phyloP scores from a whole-genome alignment of 2,888 invertebrate species.

The Thereva unica region DNA sequence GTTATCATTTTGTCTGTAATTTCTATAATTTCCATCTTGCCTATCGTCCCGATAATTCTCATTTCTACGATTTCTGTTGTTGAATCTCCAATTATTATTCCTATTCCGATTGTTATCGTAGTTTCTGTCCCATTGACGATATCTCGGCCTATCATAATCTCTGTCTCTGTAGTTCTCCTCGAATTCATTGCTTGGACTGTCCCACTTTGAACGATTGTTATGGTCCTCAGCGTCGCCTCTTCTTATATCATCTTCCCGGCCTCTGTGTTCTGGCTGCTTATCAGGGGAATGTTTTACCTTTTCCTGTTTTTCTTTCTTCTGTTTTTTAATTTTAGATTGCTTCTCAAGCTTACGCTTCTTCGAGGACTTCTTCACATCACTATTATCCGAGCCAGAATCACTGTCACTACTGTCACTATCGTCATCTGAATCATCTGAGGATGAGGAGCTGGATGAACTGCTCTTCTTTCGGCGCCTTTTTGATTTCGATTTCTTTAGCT shows the following conservation, averaged over 20 bases:
- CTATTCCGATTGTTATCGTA: conserved; percentile 28
- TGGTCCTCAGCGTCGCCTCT: conserved; percentile 1
- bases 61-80: not conserved
- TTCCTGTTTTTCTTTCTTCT: conserved; percentile 2
- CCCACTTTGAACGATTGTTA: conserved; percentile 50
- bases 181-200: conserved; percentile 45
- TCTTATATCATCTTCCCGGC: conserved; percentile 35
- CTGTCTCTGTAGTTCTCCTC: not conserved
- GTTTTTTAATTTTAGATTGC: not conserved
- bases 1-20: no score
- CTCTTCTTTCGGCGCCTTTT: conserved; percentile 23
- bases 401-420: not conserved
- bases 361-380: not conserved
- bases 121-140: conserved; percentile 34
- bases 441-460: conserved; percentile 21
- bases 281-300: not conserved
- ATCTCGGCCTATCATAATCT: not conserved
- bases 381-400: not conserved
- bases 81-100: conserved; percentile 1
- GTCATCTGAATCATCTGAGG: conserved; percentile 13
- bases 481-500: conserved; percentile 1
- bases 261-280: conserved; percentile 1
- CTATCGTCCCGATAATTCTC: no score
- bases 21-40: no score
- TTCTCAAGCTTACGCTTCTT: not conserved